phyloP scores from a whole-genome alignment of 1,140 invertebrate genomes.

The Saccostrea glomerata region DNA sequence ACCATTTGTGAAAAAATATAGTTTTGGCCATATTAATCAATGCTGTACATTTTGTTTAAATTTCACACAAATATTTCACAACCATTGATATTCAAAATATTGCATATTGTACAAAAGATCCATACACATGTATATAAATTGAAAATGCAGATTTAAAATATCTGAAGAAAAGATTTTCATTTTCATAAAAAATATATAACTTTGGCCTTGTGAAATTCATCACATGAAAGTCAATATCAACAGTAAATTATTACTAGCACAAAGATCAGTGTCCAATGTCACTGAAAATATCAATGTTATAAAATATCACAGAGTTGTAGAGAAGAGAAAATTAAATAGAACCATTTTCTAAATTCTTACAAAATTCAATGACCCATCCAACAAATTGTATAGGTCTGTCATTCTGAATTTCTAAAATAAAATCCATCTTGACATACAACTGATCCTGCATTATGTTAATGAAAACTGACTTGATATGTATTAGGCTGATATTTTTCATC shows the following conservation, averaged over 20 bases:
- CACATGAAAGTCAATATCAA: constrained; percentile 25
- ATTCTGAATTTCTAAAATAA: not conserved
- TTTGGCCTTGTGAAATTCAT: constrained; percentile 8
- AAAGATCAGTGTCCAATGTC: not conserved
- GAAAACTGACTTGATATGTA: not conserved
- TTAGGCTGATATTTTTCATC: not conserved
- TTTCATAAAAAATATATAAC: constrained; percentile 2
- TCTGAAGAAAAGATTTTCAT: not conserved
- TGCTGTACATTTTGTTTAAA: not conserved
- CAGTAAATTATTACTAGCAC: constrained; percentile 1
- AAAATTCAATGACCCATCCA: not conserved
- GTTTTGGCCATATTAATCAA: not conserved
- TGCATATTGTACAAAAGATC: not conserved
- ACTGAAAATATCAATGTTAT: constrained; percentile 20
- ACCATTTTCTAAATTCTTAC: not conserved
- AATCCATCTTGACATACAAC: not conserved
- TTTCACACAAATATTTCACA: not conserved
- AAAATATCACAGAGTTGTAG: constrained; percentile 1
- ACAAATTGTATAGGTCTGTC: not conserved
- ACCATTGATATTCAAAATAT: not conserved
- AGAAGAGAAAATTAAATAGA: not conserved
- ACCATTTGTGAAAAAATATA: not conserved
- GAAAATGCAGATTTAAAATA: not conserved
- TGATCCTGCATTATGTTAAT: not conserved
- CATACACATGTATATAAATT: not conserved